These are phyloP conservation scores for Podocnemis expansa DNA, from an alignment of 2,113 vertebrate species.

Conservation along the genomic window DNA sequence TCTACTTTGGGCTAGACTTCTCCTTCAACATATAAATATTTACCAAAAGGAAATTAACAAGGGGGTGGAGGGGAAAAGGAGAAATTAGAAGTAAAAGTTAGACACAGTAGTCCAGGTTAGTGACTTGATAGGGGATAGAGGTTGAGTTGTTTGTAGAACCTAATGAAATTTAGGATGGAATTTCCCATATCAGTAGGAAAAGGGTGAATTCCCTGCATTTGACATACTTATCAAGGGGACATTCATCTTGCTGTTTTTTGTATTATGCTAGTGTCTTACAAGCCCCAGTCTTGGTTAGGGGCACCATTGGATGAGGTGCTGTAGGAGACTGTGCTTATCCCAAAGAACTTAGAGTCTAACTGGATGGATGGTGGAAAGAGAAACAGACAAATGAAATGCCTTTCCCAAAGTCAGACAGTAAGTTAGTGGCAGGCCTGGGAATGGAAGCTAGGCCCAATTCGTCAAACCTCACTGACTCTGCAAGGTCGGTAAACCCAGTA, in stretches of 20 bases:
- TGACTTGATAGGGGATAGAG: conserved; percentile 61
- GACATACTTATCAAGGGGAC: conserved; percentile 40
- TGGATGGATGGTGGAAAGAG: not conserved
- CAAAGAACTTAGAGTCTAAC: not conserved
- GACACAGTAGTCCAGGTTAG: conserved; percentile 53
- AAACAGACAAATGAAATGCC: accelerated
- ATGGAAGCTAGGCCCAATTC: not conserved
- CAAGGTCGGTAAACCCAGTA: not conserved
- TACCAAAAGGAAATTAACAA: conserved; percentile 61
- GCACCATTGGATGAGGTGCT: not conserved
- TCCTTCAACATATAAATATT: conserved; percentile 63
- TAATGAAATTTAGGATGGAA: conserved; percentile 70
- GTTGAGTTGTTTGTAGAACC: conserved; percentile 62
- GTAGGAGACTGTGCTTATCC: not conserved
- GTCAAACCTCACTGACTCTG: accelerated
- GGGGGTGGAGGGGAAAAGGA: not conserved
- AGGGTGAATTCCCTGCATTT: conserved; percentile 65
- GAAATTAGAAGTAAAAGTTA: conserved; percentile 61
- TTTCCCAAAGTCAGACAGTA: not conserved
- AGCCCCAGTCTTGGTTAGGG: not conserved
- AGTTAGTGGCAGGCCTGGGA: not conserved
- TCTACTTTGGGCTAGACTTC: conserved; percentile 47
- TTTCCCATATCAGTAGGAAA: conserved; percentile 72
- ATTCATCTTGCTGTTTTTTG: conserved; percentile 24
- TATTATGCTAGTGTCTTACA: not conserved